Evolutionary conservation across 2,113 vertebrate species (phyloP).

Genomic region (Osmerus mordax): DNA sequence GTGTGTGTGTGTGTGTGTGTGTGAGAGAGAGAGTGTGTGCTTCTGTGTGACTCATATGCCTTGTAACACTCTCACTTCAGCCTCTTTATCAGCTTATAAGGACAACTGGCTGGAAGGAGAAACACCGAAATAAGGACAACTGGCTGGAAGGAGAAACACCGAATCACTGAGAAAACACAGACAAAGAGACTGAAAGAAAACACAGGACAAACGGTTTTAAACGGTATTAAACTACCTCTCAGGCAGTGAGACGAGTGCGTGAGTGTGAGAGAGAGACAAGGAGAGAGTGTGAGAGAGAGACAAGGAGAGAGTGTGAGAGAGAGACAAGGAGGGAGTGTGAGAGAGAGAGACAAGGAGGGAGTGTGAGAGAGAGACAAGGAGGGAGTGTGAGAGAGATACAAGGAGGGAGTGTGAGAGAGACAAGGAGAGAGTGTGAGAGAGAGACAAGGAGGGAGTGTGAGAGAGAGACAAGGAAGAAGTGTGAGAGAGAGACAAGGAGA

Average conservation of each 20-base stretch:
- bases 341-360: not conserved
- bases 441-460: not conserved
- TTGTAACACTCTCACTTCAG: slow-evolving; percentile 38
- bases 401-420: not conserved
- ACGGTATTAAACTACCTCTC: slow-evolving; percentile 11
- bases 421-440: too few species aligned
- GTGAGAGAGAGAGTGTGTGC: slow-evolving; percentile 9
- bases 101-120: slow-evolving; percentile 39
- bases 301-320: not conserved
- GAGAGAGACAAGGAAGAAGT: not conserved
- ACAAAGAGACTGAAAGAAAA: slow-evolving; percentile 22
- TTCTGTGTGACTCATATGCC: slow-evolving; percentile 41
- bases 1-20: slow-evolving; percentile 1
- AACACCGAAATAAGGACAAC: slow-evolving; percentile 51
- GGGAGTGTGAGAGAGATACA: too few species aligned
- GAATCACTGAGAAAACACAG: slow-evolving; percentile 39
- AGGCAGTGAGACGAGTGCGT: not conserved
- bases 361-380: not conserved
- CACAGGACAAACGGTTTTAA: slow-evolving; percentile 29
- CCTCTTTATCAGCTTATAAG: slow-evolving; percentile 48
- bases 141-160: slow-evolving; percentile 22
- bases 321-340: not conserved
- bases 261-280: not conserved
- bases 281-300: not conserved
- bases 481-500: not conserved